These are phyloP conservation scores for Erethizon dorsatum DNA, from an alignment of 2,797 vertebrate species.

Conservation along the genomic window DNA sequence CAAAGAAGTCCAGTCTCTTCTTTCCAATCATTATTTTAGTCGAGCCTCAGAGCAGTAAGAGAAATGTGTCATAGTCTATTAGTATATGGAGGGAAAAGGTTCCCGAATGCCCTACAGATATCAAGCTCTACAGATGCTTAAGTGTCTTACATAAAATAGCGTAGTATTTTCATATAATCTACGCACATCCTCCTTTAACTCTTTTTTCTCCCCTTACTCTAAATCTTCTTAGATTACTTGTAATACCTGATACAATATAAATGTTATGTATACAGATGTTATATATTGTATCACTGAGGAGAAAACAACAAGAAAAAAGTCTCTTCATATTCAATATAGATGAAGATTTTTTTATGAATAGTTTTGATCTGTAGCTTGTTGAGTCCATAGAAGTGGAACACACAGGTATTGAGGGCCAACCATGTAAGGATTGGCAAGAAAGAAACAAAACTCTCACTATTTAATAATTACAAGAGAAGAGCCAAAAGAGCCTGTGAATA, in stretches of 20 bases:
- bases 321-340: neutral
- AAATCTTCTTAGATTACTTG: neutral
- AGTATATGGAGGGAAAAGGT: neutral
- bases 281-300: neutral
- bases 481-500: neutral
- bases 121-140: neutral
- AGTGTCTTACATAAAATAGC: neutral
- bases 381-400: neutral
- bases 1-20: neutral
- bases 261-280: neutral
- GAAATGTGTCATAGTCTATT: neutral
- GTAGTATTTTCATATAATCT: neutral
- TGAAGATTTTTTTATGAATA: neutral
- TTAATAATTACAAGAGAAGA: neutral
- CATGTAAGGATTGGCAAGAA: neutral
- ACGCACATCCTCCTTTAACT: neutral
- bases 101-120: neutral
- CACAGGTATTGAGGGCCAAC: neutral
- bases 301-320: too few species aligned
- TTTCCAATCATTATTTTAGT: constrained; percentile 27
- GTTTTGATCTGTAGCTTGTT: neutral
- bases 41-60: neutral
- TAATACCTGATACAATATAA: neutral
- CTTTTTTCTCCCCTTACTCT: neutral
- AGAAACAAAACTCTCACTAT: neutral